These are phyloP conservation scores for Muscicapa comitata DNA, from an alignment of 2,797 vertebrate species.

Conservation along the genomic window DNA sequence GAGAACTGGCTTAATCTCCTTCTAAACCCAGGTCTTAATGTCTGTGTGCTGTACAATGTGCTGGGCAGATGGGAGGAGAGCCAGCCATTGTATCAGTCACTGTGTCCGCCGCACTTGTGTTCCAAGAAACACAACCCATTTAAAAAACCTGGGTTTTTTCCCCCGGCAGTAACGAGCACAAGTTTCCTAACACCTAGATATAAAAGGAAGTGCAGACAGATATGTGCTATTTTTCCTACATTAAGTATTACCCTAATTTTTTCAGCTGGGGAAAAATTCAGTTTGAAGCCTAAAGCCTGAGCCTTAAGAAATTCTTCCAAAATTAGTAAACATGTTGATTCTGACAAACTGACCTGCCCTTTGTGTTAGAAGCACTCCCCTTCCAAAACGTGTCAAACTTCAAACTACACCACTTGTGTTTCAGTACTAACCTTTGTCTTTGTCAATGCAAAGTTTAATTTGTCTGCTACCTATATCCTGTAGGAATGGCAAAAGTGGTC, in stretches of 20 bases:
- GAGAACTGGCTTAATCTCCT: not conserved
- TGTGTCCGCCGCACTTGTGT: not conserved
- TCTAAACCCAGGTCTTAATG: not conserved
- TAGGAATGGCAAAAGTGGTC: not conserved
- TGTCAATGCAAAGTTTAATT: not conserved
- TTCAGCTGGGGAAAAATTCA: not conserved
- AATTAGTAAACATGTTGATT: not conserved
- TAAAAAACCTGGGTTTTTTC: not conserved
- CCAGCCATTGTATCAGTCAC: fast-evolving
- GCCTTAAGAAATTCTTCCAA: not conserved
- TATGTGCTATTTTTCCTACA: not conserved
- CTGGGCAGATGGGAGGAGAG: not conserved
- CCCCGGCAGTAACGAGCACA: not conserved
- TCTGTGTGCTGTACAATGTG: not conserved
- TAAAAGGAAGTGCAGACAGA: not conserved
- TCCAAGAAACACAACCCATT: not conserved
- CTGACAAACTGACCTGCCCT: not conserved
- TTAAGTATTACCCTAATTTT: not conserved
- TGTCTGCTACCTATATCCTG: not conserved
- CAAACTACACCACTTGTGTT: not conserved
- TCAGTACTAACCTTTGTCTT: not conserved
- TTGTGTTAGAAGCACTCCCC: not conserved
- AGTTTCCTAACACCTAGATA: not conserved
- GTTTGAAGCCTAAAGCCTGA: not conserved
- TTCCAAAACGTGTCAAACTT: not conserved